These are phyloP conservation scores for Lasioglossum calceatum DNA, from an alignment of 2,888 invertebrate species.

Conservation along the genomic window DNA sequence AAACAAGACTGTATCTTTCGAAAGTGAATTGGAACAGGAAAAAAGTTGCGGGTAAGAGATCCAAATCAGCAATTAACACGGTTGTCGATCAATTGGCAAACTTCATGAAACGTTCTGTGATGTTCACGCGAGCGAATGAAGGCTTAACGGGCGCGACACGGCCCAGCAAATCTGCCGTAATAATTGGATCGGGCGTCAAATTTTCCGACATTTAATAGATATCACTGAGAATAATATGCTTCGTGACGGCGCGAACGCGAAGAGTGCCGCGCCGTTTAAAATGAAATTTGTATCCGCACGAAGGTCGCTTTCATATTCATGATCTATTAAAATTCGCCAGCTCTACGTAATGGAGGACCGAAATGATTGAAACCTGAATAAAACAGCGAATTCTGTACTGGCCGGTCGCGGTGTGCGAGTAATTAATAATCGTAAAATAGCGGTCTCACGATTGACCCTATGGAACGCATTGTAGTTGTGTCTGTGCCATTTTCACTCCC, in stretches of 20 bases:
- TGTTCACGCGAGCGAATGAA: conserved; percentile 6
- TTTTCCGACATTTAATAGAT: conserved; percentile 49
- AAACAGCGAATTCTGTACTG: conserved; percentile 26
- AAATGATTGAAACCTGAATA: conserved; percentile 58
- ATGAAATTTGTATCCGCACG: conserved; percentile 53
- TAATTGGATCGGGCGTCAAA: conserved; percentile 51
- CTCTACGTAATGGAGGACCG: conserved; percentile 12
- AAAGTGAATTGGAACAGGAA: background rate
- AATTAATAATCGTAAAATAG: conserved; percentile 46
- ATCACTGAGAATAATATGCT: conserved; percentile 48
- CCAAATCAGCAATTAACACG: conserved; percentile 6
- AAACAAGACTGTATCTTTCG: background rate
- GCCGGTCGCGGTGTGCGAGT: conserved; percentile 11
- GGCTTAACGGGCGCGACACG: conserved; percentile 6
- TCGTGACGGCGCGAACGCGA: conserved; percentile 18
- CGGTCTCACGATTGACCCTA: background rate
- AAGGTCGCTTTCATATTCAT: conserved; percentile 55
- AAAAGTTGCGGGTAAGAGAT: background rate
- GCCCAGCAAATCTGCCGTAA: conserved; percentile 41
- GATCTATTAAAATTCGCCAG: conserved; percentile 56
- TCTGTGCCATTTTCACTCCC: too few species aligned
- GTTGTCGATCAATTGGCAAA: conserved; percentile 1
- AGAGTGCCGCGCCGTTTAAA: conserved; percentile 41
- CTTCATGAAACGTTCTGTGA: conserved; percentile 1
- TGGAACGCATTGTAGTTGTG: background rate